These are phyloP conservation scores for Cheiracanthium punctorium DNA, from an alignment of 2,888 invertebrate species.

Conservation along the genomic window DNA sequence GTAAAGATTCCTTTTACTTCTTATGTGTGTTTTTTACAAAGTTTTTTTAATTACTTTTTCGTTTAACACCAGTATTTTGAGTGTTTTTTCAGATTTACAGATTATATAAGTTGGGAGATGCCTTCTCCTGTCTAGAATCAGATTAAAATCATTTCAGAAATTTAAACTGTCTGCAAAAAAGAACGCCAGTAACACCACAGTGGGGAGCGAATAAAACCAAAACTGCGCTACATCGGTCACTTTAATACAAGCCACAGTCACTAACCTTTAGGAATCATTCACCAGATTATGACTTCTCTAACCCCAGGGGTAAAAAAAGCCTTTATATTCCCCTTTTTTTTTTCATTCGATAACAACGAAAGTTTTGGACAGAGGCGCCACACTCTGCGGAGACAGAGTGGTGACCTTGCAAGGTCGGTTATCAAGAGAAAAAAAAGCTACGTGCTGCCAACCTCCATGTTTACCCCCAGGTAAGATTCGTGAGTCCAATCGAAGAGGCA, in stretches of 20 bases:
- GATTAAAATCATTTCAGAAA: too few relatives aligned
- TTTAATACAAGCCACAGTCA: slow-evolving; percentile 7
- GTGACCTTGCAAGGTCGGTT: slow-evolving; percentile 64
- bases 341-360: not conserved
- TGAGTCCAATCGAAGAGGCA: slow-evolving; percentile 22
- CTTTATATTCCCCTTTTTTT: not conserved
- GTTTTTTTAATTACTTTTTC: too few relatives aligned
- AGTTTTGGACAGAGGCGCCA: slow-evolving; percentile 44
- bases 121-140: too few relatives aligned
- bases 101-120: too few relatives aligned
- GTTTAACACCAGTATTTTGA: too few relatives aligned
- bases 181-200: not conserved
- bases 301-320: not conserved
- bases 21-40: too few relatives aligned
- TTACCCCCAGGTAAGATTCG: slow-evolving; percentile 32
- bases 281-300: not conserved
- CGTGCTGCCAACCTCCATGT: slow-evolving; percentile 18
- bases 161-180: too few relatives aligned
- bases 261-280: not conserved
- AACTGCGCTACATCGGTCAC: not conserved
- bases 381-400: slow-evolving; percentile 29
- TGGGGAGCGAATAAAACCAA: not conserved
- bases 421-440: slow-evolving; percentile 24
- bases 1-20: too few relatives aligned
- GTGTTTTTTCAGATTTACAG: too few relatives aligned